These are phyloP conservation scores for Dreissena polymorpha DNA, from an alignment of 1,140 invertebrate species.

Conservation along the genomic window DNA sequence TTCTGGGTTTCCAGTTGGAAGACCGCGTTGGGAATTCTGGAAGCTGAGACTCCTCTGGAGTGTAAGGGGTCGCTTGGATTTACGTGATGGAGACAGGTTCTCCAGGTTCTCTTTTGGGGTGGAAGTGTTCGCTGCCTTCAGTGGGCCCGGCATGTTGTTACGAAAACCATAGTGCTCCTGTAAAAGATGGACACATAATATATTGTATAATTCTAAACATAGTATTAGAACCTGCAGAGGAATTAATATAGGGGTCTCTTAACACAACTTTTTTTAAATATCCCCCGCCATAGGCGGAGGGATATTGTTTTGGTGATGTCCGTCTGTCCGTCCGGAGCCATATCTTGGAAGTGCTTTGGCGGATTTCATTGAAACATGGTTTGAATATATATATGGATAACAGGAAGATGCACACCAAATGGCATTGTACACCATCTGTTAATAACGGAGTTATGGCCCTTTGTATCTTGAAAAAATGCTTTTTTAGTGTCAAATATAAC, in stretches of 20 bases:
- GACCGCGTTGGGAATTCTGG: slow-evolving; percentile 9
- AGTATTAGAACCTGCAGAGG: neutral
- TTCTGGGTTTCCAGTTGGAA: neutral
- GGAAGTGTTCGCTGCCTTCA: slow-evolving; percentile 1
- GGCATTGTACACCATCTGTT: no score
- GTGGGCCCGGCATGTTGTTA: neutral
- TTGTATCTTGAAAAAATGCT: no score
- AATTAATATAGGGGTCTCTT: no score
- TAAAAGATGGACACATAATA: slow-evolving; percentile 8
- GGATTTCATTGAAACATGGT: no score
- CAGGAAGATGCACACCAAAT: no score
- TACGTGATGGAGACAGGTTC: slow-evolving; percentile 27
- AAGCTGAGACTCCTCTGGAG: slow-evolving; percentile 50
- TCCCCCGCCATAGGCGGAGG: no score
- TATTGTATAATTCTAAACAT: neutral
- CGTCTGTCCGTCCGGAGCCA: no score
- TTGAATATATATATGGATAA: no score
- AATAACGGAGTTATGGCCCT: no score
- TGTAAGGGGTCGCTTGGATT: slow-evolving; percentile 8
- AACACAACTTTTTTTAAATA: no score
- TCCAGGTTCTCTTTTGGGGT: slow-evolving; percentile 24
- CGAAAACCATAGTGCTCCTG: slow-evolving; percentile 38
- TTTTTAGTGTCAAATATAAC: neutral
- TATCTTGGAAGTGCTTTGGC: no score
- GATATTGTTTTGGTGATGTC: no score